These are phyloP conservation scores for Miltochrista miniata DNA, from an alignment of 2,888 invertebrate species.

Conservation along the genomic window DNA sequence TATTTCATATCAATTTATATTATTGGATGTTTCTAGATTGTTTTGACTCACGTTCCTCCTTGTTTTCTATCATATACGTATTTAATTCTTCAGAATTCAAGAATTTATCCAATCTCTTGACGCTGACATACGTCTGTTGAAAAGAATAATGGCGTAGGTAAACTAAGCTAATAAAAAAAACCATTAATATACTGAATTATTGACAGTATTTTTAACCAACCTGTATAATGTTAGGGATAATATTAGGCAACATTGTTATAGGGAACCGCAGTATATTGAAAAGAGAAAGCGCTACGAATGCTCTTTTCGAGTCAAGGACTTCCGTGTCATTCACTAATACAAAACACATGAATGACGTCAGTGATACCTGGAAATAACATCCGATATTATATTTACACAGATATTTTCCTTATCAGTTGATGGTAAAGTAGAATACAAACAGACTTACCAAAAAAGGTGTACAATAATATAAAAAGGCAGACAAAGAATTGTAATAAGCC, in stretches of 20 bases:
- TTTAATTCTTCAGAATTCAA: conserved; percentile 96
- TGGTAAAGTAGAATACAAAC: not conserved
- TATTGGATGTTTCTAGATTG: too few species aligned
- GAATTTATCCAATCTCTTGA: conserved; percentile 95
- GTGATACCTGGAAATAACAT: conserved; percentile 85
- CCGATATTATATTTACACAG: not conserved
- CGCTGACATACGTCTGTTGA: conserved; percentile 92
- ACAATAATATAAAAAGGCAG: conserved; percentile 93
- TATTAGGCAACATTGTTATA: conserved; percentile 97
- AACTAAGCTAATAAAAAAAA: not conserved
- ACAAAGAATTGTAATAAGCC: conserved; percentile 91
- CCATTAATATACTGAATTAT: conserved; percentile 6
- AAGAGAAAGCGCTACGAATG: conserved; percentile 97
- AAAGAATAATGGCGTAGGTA: not conserved
- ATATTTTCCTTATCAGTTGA: not conserved
- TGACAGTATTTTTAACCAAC: conserved; percentile 86
- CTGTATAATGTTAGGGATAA: conserved; percentile 95
- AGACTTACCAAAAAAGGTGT: conserved; percentile 92
- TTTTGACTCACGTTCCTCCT: conserved; percentile 87
- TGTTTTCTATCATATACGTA: conserved; percentile 89
- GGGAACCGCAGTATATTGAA: conserved; percentile 99
- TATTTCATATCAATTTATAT: too few species aligned
- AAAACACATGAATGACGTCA: conserved; percentile 95
- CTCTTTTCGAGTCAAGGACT: conserved; percentile 93
- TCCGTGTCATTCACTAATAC: conserved; percentile 93